phyloP scores from a whole-genome alignment of 1,140 invertebrate species.

The Drosophila suzukii region DNA sequence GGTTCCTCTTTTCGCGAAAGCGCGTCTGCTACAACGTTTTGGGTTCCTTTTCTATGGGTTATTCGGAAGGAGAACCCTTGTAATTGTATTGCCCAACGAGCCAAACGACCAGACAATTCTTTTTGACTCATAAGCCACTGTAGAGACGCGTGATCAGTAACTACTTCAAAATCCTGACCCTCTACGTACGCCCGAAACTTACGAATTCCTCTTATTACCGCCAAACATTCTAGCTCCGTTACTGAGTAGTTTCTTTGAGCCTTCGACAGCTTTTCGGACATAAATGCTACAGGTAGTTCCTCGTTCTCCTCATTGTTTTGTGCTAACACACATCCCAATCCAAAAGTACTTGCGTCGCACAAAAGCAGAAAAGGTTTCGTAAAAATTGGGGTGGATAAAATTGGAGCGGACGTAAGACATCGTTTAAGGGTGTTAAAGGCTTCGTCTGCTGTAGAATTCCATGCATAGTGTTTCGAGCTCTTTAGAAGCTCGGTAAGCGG shows the following conservation, averaged over 20 bases:
- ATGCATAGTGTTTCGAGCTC: constrained; percentile 15
- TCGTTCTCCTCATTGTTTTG: constrained; percentile 21
- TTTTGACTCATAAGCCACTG: constrained; percentile 79
- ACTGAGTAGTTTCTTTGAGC: constrained; percentile 26
- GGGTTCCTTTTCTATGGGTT: constrained; percentile 5
- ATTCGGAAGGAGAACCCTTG: constrained; percentile 12
- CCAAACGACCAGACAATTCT: constrained; percentile 68
- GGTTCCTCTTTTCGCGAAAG: constrained; percentile 15
- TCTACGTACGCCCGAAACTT: too few species aligned
- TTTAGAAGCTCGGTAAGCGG: constrained; percentile 25
- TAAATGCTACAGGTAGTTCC: neutral
- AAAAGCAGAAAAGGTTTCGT: constrained; percentile 29
- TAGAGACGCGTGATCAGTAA: constrained; percentile 66
- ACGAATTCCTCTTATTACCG: constrained; percentile 15
- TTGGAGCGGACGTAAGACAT: constrained; percentile 2
- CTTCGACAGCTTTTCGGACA: constrained; percentile 2
- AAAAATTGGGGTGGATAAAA: constrained; percentile 28
- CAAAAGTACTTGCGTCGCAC: constrained; percentile 40
- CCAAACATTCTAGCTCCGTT: constrained; percentile 17
- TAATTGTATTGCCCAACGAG: constrained; percentile 33
- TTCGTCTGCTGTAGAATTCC: constrained; percentile 10
- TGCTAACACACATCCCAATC: constrained; percentile 23
- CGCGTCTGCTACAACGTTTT: constrained; percentile 17
- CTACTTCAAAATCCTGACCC: too few species aligned
- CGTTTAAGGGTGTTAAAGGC: constrained; percentile 1